Evolutionary conservation across 2,888 invertebrate genomes (phyloP), one percentile per base, ranked within the genome.

Genomic region (Tribolium freemani): DNA sequence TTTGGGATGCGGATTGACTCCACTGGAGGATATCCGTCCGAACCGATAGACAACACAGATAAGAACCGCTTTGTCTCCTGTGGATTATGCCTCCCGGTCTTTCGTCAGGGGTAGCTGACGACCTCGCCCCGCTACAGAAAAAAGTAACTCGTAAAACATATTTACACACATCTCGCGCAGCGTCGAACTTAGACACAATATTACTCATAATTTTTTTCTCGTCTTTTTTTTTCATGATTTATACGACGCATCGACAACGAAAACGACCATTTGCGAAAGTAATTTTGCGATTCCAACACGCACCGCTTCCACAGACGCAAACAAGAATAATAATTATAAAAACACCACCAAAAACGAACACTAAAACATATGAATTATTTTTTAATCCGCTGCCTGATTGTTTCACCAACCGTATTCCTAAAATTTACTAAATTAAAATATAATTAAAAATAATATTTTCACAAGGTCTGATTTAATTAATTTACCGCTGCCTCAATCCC

Each of bases 31-130:
- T 67, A 57, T 67, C 67, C 67, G 67, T 57, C 54, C 66, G 31
- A 57, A 57, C 56, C 48, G 67, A 67, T 67, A 67, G 57, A 67
- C 67, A 67, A 53, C 58, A n/a, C 30, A 69, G 69, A 69, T 69
- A 69, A 69, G 60, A 60, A 69, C 56, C 57, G 67, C 60, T 58
- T 60, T 69, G 58, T 60, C 58, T 69, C 69, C 46, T 48, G 58
- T 44, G 58, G 53, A 51, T 60, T 50, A 50, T 51, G 48, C 67
- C 48, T 54, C 45, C 64, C 51, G 63, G 60, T 48, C 60, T 63
- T 63, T 63, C 60, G 60, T 44, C 44, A 53, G 30, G 44, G 21
- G 38, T 26, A 16, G 10, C 46, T 21, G 10, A 30, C 45, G 6
- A 10, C 58, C 58, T 30, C n/a, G 3, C 51, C 51, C 5, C 50